phyloP scores from a whole-genome alignment of 2,113 vertebrate species.

The Mus spicilegus region DNA sequence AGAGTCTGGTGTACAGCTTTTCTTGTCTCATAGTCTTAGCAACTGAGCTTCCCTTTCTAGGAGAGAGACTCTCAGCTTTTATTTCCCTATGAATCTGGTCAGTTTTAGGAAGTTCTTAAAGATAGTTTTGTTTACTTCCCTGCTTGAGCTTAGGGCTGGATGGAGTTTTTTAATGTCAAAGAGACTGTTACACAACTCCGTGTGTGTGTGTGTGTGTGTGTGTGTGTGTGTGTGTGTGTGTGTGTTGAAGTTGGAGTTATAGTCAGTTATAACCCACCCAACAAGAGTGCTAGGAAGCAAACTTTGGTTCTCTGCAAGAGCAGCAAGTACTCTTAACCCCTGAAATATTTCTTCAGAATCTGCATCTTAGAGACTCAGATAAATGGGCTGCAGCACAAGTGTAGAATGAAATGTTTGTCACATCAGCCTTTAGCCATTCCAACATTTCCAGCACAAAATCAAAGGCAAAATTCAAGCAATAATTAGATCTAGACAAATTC shows the following conservation, averaged over 20 bases:
- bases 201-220: background rate
- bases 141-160: background rate
- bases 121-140: background rate
- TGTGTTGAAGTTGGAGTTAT: background rate
- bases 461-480: slow-evolving; percentile 40
- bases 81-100: background rate
- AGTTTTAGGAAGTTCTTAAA: background rate
- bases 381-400: background rate
- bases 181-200: background rate
- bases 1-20: background rate
- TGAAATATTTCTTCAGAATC: background rate
- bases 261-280: background rate
- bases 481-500: slow-evolving; percentile 47
- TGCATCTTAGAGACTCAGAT: slow-evolving; percentile 8
- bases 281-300: background rate
- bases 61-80: background rate
- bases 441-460: background rate
- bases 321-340: background rate
- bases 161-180: background rate
- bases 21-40: background rate
- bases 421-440: background rate
- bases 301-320: background rate
- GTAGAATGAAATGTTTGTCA: background rate
- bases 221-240: background rate
- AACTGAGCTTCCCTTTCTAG: background rate